Evolutionary conservation across 1,140 invertebrate genomes (phyloP).

Genomic region (Musca vetustissima): DNA sequence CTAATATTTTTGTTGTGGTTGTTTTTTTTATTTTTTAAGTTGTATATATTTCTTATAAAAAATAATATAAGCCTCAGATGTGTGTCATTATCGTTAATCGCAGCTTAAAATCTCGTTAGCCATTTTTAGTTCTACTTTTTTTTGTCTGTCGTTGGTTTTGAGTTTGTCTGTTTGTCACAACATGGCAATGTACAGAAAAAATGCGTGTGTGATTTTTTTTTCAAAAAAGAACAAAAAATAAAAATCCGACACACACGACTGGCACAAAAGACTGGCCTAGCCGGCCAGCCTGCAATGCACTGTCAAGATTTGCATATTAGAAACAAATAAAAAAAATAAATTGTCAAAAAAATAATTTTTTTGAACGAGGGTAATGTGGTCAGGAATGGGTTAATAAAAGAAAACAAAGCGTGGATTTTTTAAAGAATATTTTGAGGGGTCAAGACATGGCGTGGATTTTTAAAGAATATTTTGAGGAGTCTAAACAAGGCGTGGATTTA

Average conservation of each 20-base stretch:
- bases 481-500: too few relatives aligned
- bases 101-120: slow-evolving; percentile 21
- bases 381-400: not conserved
- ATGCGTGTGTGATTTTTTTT: slow-evolving; percentile 13
- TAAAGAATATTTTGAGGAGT: too few relatives aligned
- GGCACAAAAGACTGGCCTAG: too few relatives aligned
- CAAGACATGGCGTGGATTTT: too few relatives aligned
- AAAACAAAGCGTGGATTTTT: too few relatives aligned
- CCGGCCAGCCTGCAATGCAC: not conserved
- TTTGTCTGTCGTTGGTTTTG: not conserved
- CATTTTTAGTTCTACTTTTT: slow-evolving; percentile 14
- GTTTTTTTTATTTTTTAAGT: too few relatives aligned
- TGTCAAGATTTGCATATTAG: slow-evolving; percentile 17
- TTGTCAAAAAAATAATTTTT: too few relatives aligned
- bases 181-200: not conserved
- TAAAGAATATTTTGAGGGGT: too few relatives aligned
- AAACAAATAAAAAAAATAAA: not conserved
- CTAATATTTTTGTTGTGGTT: too few relatives aligned
- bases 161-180: not conserved
- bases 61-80: not conserved
- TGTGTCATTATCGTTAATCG: slow-evolving; percentile 19
- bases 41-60: too few relatives aligned
- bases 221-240: too few relatives aligned
- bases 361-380: not conserved
- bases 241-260: not conserved